Base-by-base conservation (phyloP, 2,797 vertebrate species). In the Microtus agrestis region DNA sequence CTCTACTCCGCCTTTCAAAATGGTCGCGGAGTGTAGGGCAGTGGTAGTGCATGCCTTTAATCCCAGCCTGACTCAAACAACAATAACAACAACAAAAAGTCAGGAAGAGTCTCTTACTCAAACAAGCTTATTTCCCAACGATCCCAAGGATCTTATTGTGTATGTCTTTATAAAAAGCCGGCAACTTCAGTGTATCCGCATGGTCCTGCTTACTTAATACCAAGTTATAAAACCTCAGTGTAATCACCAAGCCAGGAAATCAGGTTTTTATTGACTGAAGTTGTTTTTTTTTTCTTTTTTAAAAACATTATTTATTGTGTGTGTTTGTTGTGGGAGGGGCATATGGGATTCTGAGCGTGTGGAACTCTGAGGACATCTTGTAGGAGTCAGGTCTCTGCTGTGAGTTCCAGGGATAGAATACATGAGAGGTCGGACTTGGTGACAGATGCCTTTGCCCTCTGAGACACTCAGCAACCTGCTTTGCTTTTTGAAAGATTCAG, bases 401-500 rank as follows among this genome's bases (percentile, higher is more conserved):
- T 27, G 51, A 46, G 27, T 46, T 29, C 63, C 31, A 34, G 65
- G 34, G 34, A 2, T 29, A 25, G 31, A 54, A 17, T 48, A 27
- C 43, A 27, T 67, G 65, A 37, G 65, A 37, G 4, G 1, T 29
- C 46, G 17, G 84, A 14, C 46, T 63, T 71, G 34, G 34, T 46
- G 31, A 9, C 17, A 25, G 65, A 10, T 9, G 5, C 46, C 46
- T 37, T 51, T 51, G 65, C 13, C 31, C 31, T 48, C 63, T 86
- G 82, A 23, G 63, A 34, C 84, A 54, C 23, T 40, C 8, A 12
- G 23, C 61, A 80, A 10, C 65, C 65, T 37, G 23, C 40, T 71
- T 95, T 93, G 8, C 34, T 76, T 95, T 95, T 93, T 87, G 80
- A 96, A 96, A 93, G 80, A 12, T n/a, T 89, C 40, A 67, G 34